Conservation (phyloP, 2,797 vertebrate genomes). For the Lagodon rhomboides region DNA sequence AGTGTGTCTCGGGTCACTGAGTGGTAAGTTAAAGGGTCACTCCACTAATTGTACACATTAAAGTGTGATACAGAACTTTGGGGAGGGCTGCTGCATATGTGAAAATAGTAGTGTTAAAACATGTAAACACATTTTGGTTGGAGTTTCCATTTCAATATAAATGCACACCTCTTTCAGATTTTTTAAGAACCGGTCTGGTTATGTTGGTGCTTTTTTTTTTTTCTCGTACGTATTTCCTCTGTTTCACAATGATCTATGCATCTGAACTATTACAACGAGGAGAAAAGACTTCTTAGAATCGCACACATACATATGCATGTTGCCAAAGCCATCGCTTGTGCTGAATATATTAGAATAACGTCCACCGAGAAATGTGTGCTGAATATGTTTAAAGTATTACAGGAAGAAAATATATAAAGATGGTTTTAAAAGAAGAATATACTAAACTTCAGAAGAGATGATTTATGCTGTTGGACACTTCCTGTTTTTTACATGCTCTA, state of each 20-base stretch:
- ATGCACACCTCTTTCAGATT: neutral
- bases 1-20: neutral
- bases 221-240: neutral
- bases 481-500: neutral
- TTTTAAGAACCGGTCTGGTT: neutral
- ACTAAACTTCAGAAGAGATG: neutral
- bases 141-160: neutral
- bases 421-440: neutral
- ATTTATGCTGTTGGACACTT: neutral
- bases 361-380: neutral
- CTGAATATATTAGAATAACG: neutral
- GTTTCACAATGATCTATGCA: conserved; percentile 49
- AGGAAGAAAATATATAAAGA: neutral
- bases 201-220: conserved; percentile 49
- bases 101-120: too few species aligned
- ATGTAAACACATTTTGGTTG: too few species aligned
- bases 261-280: neutral
- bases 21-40: neutral
- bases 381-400: conserved; percentile 5
- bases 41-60: too few species aligned
- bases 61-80: too few species aligned
- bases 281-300: neutral
- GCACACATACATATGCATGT: conserved; percentile 39
- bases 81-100: too few species aligned
- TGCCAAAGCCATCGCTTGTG: conserved; percentile 53